Conservation (phyloP, 2,113 vertebrate genomes). For the Eurypyga helias region DNA sequence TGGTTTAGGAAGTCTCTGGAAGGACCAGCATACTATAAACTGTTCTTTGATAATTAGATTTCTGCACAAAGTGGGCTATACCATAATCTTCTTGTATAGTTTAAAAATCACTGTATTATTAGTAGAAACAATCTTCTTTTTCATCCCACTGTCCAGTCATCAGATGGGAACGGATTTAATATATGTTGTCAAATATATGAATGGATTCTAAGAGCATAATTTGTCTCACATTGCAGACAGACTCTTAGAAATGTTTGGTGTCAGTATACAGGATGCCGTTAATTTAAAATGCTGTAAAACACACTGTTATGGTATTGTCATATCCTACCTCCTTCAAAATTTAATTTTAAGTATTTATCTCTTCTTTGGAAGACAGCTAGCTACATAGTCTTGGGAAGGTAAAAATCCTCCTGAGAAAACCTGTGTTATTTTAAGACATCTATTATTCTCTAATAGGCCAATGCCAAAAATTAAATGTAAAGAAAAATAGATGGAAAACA, state of each 20-base stretch:
- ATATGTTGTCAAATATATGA: background rate
- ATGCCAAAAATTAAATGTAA: background rate
- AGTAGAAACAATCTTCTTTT: background rate
- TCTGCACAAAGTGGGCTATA: background rate
- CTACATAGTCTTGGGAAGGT: background rate
- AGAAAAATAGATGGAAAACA: background rate
- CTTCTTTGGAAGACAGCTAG: background rate
- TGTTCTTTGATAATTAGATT: background rate
- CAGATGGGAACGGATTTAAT: background rate
- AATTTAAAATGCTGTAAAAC: background rate
- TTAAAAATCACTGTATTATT: background rate
- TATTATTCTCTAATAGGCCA: background rate
- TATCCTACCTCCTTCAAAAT: background rate
- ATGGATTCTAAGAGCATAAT: background rate
- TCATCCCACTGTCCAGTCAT: background rate
- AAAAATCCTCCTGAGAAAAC: background rate
- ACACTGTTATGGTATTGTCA: background rate
- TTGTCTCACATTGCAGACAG: background rate
- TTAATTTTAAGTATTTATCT: background rate
- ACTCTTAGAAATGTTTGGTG: background rate
- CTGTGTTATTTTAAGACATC: background rate
- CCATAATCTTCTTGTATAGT: background rate
- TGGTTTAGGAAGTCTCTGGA: background rate
- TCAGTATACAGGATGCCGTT: background rate
- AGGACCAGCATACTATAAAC: background rate